Base-by-base conservation (phyloP, 92 coral and sea anemone genomes). In the Palythoa grandiflora region DNA sequence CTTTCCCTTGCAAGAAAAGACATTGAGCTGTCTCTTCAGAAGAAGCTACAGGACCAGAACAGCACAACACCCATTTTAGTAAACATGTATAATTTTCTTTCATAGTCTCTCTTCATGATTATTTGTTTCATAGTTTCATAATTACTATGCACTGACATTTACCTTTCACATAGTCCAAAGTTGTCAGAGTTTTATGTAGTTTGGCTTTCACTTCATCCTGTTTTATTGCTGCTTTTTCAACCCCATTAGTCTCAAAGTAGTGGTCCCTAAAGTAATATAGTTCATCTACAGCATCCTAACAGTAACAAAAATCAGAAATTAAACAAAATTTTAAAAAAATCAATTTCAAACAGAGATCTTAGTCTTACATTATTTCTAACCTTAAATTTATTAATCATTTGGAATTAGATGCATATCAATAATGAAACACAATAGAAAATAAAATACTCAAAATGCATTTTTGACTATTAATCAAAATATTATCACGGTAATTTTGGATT, bases 191-290 rank as follows among this genome's bases (percentile, higher is more conserved):
- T 55, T 93, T 92, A 75, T 91, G 94, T 38, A 97, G 87, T 85
- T 95, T 93, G 53, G 83, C 90, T 35, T 92, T 88, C 8, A 94
- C 86, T 78, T 95, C 97, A 75, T 87, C 85, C 36, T 92, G 89
- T 77, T 89, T 97, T 44, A 88, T 90, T 16, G 90, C 76, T 9
- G 99, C 99, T 80, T 97, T 95, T 76, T 95, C 99, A 16, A 92
- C 88, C 1, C 97, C 94, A 94, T 97, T 96, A 78, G 80, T 89
- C 83, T 94, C 99, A 94, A 97, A 97, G 74, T 92, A 97, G 68
- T 93, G 94, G 47, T 97, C 99, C 50, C 99, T 93, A 75, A 97
- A 91, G 68, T 95, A 87, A 83, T 97, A 97, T 68, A 97, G 92
- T 55, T 94, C 97, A 68, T 94, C 94, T 3, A 97, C 99, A 79